Percentiles rank a stretch among this genome's conserved stretches.
Conservation (phyloP, 1,140 invertebrate species). For the Eulimnadia texana region DNA sequence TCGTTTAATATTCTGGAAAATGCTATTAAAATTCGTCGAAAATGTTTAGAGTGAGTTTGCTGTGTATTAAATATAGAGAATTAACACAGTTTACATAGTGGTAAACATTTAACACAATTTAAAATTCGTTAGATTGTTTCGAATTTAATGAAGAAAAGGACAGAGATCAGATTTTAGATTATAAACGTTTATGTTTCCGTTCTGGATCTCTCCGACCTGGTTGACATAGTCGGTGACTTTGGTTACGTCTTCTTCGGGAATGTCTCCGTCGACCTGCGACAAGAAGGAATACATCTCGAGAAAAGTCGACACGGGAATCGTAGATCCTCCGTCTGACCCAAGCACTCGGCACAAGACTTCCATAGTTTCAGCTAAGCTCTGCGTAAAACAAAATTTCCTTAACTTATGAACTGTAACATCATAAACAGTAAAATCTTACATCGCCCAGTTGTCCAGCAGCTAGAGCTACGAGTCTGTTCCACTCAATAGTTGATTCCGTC, state of each 20-base stretch:
- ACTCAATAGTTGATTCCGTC: constrained; percentile 9
- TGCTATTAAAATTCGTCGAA: no score
- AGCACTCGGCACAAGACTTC: constrained; percentile 9
- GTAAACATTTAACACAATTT: neutral
- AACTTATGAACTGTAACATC: no score
- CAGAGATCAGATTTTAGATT: constrained; percentile 13
- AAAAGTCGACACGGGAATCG: constrained; percentile 4
- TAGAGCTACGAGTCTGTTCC: constrained; percentile 13
- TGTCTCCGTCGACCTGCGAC: constrained; percentile 13
- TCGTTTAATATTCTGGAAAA: no score
- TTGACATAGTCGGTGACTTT: constrained; percentile 6
- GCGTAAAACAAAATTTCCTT: neutral
- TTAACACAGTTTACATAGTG: neutral
- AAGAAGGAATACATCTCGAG: constrained; percentile 13
- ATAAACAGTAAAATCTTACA: constrained; percentile 10
- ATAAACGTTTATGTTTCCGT: constrained; percentile 4
- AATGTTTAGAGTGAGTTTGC: no score
- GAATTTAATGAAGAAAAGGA: constrained; percentile 7
- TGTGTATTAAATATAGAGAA: no score
- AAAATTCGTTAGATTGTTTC: neutral
- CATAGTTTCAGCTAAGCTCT: constrained; percentile 14
- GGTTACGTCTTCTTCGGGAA: constrained; percentile 5
- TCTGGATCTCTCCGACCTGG: constrained; percentile 8
- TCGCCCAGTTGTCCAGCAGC: constrained; percentile 15
- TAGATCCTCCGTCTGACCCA: neutral